Evolutionary conservation across 37 sponge, comb jelly and placozoan genomes (phyloP).

Genomic region (Chondrilla cf. caribensis): DNA sequence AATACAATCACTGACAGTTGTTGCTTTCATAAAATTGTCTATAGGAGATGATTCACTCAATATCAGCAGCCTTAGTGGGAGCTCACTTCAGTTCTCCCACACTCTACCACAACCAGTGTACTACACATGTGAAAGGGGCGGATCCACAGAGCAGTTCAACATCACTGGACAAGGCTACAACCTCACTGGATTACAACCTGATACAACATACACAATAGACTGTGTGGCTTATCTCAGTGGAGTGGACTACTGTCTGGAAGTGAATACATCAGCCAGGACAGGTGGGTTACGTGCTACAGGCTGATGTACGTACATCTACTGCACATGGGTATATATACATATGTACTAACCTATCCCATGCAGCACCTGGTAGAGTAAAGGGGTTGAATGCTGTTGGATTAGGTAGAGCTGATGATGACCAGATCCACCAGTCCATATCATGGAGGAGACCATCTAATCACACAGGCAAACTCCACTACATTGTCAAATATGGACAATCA

Average conservation of each 20-base stretch:
- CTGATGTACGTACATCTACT: neutral
- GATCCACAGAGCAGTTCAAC: too few relatives aligned
- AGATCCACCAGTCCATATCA: neutral
- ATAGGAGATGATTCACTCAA: neutral
- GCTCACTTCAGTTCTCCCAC: too few relatives aligned
- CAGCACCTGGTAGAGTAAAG: neutral
- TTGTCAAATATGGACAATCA: neutral
- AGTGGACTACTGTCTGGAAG: slow-evolving; percentile 2
- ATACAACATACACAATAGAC: neutral
- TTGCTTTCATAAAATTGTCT: too few relatives aligned
- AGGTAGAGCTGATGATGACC: neutral
- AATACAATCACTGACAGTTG: too few relatives aligned
- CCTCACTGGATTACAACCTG: neutral
- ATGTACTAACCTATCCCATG: too few relatives aligned
- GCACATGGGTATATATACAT: too few relatives aligned
- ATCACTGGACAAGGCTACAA: neutral
- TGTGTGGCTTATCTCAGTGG: neutral
- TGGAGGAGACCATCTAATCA: neutral
- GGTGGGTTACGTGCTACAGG: neutral
- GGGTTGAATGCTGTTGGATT: neutral
- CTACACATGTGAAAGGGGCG: too few relatives aligned
- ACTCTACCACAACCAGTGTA: too few relatives aligned
- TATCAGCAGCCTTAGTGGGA: too few relatives aligned
- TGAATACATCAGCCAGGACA: neutral
- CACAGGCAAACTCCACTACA: neutral